Base-by-base conservation (phyloP, 37 sponge, comb jelly and placozoan genomes). In the Halichondria panicea region DNA sequence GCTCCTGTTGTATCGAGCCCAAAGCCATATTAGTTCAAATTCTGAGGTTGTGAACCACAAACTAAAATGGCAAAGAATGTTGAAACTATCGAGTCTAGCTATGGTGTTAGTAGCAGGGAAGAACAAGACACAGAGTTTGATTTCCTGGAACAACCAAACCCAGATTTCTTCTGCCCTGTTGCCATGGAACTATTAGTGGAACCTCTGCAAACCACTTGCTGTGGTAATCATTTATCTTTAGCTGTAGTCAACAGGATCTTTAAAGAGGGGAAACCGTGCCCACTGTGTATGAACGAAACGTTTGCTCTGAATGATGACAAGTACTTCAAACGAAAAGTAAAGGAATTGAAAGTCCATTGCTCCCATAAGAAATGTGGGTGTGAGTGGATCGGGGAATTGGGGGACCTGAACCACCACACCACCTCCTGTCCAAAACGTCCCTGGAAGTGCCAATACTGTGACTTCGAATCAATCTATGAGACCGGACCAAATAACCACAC, bases 381-480 rank as follows among this genome's bases (percentile, higher is more conserved):
- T 40, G 43, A 82, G 43, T 82, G 83, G 83, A 68, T 74, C 45
- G 83, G 83, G 27, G 36, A 64, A 28, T 33, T 74, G 1, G 56
- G 35, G 4, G 43, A 68, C 0, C 19, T 74, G 0, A 11, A 56
- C 15, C 52, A 65, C 37, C 83, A 82, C 38, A 8, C 60, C 0
- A 54, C 45, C 18, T 56, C 67, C 18, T 82, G 83, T 43, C 31
- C 53, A 2, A 63, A 74, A 31, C 83, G 55, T 31, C 59, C 66
- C 0, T 74, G 56, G 68, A 15, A 48, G 67, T 82, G 83, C 43
- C 36, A 57, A 34, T 40, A 74, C 35, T 74, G 75, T 37, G 42
- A 52, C 15, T 64, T 56, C 38, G 35, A 50, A n/a, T 45, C 55
- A 30, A 72, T 44, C 0, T 60, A 81, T 27, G 56, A 74, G 2